Evolutionary conservation across 2,888 invertebrate genomes (phyloP).

Genomic region (Nycteola revayana): DNA sequence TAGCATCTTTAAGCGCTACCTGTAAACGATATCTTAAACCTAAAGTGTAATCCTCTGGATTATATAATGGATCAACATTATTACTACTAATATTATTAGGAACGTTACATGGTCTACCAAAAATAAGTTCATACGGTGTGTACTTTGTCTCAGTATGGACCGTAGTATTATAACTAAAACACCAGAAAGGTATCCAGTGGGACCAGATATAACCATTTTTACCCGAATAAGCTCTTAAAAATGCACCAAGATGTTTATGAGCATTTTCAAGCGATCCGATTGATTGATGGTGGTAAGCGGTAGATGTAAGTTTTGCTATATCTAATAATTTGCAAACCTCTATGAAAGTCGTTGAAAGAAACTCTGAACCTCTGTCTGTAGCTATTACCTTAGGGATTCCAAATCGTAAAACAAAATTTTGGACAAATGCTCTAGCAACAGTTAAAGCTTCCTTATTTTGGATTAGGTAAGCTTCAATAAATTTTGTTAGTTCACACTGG

Average conservation of each 20-base stretch:
- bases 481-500: conserved; percentile 15
- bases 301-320: conserved; percentile 8
- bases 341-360: conserved; percentile 10
- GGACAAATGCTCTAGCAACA: conserved; percentile 3
- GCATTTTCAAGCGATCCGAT: conserved; percentile 9
- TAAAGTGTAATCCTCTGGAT: conserved; percentile 6
- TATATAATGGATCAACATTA: conserved; percentile 6
- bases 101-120: conserved; percentile 4
- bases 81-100: neutral
- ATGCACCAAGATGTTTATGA: conserved; percentile 9
- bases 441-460: conserved; percentile 1
- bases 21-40: conserved; percentile 11
- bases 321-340: conserved; percentile 16
- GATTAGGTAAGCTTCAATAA: conserved; percentile 2
- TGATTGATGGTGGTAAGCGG: conserved; percentile 12
- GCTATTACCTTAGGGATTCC: conserved; percentile 7
- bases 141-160: neutral
- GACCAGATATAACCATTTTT: conserved; percentile 1
- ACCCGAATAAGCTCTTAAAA: conserved; percentile 7
- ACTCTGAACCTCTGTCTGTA: conserved; percentile 9
- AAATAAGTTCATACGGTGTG: neutral
- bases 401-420: conserved; percentile 10
- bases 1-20: conserved; percentile 4
- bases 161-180: neutral
- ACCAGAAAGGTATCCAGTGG: neutral